Percentiles rank a stretch among this genome's conserved stretches.
Evolutionary conservation across 2,888 invertebrate genomes (phyloP).

Genomic region (Diabrotica balteata): DNA sequence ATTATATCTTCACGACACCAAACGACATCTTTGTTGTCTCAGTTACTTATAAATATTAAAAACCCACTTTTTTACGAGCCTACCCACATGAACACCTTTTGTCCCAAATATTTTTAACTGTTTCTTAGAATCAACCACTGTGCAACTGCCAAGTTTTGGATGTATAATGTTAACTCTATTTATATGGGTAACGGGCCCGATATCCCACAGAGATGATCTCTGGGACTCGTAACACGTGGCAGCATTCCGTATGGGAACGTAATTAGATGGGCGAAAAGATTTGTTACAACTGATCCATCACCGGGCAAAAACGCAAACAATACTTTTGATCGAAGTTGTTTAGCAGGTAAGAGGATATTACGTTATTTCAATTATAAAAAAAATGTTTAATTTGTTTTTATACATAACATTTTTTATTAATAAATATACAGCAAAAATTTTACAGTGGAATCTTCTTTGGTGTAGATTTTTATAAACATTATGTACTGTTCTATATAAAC

Average conservation of each 20-base stretch:
- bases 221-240: constrained; percentile 25
- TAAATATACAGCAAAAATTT: too few species aligned
- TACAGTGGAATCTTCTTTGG: too few species aligned
- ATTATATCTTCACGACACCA: too few species aligned
- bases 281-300: constrained; percentile 15
- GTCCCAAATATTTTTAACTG: neutral
- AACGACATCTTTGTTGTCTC: too few species aligned
- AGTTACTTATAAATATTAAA: too few species aligned
- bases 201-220: constrained; percentile 31
- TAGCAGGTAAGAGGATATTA: constrained; percentile 3
- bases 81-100: too few species aligned
- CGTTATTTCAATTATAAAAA: neutral
- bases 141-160: neutral
- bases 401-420: too few species aligned
- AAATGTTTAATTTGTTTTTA: too few species aligned
- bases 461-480: too few species aligned
- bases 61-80: too few species aligned
- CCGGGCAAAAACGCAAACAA: constrained; percentile 7
- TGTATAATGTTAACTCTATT: constrained; percentile 12
- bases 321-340: constrained; percentile 10
- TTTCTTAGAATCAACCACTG: constrained; percentile 1
- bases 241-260: constrained; percentile 19
- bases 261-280: constrained; percentile 21
- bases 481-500: too few species aligned
- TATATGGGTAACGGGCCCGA: constrained; percentile 31